These are phyloP conservation scores for Pristionchus arcanus DNA, from an alignment of 2,888 invertebrate species.

Conservation along the genomic window DNA sequence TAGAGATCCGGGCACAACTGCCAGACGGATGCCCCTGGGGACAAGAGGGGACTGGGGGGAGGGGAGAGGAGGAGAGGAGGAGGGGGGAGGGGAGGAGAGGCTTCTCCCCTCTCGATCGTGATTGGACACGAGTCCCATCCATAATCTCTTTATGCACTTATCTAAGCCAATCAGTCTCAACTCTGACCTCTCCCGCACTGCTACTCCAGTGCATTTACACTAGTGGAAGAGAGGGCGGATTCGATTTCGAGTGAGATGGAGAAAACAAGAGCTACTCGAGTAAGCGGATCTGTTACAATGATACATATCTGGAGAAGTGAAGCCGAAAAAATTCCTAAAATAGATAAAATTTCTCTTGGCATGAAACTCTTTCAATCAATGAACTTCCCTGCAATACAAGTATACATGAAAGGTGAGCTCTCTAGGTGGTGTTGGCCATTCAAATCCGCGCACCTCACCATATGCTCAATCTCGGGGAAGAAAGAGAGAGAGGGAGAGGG, in stretches of 20 bases:
- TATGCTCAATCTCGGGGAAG: constrained; percentile 37
- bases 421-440: background rate
- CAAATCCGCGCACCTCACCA: constrained; percentile 40
- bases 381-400: background rate
- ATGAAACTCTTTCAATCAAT: too few species aligned
- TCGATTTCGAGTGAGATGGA: background rate
- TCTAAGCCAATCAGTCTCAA: constrained; percentile 55
- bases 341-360: too few species aligned
- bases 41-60: background rate
- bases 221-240: background rate
- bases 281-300: background rate
- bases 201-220: constrained; percentile 23
- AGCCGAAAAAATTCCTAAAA: background rate
- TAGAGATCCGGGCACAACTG: background rate
- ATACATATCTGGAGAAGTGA: background rate
- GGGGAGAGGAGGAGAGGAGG: background rate
- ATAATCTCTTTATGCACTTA: constrained; percentile 56
- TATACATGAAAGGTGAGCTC: background rate
- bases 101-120: constrained; percentile 43
- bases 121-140: constrained; percentile 50
- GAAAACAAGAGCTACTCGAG: background rate
- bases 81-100: background rate
- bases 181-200: constrained; percentile 26
- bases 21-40: background rate
- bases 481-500: constrained; percentile 20